Conservation (phyloP, 2,113 vertebrate species). For the Paramormyrops kingsleyae region DNA sequence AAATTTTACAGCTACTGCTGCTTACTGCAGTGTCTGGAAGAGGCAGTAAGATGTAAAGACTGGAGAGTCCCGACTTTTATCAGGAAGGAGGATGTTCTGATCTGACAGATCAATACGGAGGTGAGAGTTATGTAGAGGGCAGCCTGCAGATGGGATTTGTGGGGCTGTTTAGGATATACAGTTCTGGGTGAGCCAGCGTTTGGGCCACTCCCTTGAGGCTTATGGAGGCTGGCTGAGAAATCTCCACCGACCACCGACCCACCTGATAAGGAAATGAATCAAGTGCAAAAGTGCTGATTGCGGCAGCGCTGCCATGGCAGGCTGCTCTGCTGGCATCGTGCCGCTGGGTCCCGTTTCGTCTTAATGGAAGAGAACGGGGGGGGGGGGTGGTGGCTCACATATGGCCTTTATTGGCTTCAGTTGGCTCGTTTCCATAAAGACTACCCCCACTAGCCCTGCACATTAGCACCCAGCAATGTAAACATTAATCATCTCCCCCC, state of each 20-base stretch:
- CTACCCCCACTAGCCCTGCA: not conserved
- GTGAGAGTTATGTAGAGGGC: not conserved
- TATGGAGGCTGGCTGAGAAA: not conserved
- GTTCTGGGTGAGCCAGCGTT: not conserved
- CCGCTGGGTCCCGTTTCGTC: not conserved
- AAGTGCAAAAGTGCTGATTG: slow-evolving; percentile 5
- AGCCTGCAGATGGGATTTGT: not conserved
- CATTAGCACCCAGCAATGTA: slow-evolving; percentile 25
- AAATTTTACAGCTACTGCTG: not conserved
- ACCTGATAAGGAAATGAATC: slow-evolving; percentile 5
- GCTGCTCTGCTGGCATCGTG: not conserved
- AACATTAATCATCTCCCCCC: slow-evolving; percentile 25
- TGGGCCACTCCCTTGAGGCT: not conserved
- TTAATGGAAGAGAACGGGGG: not conserved
- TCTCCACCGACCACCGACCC: not conserved
- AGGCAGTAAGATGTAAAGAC: not conserved
- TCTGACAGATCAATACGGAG: not conserved
- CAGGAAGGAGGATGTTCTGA: not conserved
- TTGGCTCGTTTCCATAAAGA: slow-evolving; percentile 7
- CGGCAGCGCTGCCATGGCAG: not conserved
- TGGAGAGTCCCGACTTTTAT: not conserved
- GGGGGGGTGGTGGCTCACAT: not conserved
- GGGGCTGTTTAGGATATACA: not conserved
- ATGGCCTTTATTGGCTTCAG: slow-evolving; percentile 10
- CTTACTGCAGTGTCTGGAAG: not conserved